Evolutionary conservation across 53 echinoderm and acorn worm species (phyloP).

Genomic region (Hippasteria phrygiana): DNA sequence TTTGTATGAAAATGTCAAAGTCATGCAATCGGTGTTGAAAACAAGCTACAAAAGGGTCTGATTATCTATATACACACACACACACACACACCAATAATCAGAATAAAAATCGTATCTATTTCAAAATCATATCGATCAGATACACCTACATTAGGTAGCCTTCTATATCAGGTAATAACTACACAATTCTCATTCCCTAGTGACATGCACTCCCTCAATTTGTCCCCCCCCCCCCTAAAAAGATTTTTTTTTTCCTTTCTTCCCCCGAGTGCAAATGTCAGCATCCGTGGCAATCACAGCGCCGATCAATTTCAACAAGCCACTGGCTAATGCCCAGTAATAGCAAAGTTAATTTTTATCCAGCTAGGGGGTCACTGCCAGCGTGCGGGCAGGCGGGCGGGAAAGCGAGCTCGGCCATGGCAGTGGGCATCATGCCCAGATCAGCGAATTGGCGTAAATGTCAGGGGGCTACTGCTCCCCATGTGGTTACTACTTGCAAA

Average conservation of each 20-base stretch:
- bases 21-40: no score
- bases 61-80: no score
- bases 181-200: neutral
- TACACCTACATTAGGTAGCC: neutral
- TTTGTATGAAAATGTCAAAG: no score
- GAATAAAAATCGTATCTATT: neutral
- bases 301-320: slow-evolving; percentile 38
- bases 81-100: no score
- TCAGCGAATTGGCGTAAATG: slow-evolving; percentile 29
- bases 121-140: neutral
- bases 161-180: neutral
- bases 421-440: neutral
- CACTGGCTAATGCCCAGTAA: slow-evolving; percentile 52
- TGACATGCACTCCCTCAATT: neutral
- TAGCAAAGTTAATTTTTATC: slow-evolving; percentile 20
- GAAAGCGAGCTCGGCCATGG: neutral
- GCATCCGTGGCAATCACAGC: slow-evolving; percentile 30
- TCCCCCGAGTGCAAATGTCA: slow-evolving; percentile 34
- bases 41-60: no score
- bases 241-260: neutral
- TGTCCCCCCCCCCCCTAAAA: no score
- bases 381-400: neutral
- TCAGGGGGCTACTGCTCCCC: slow-evolving; percentile 19
- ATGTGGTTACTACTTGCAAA: neutral
- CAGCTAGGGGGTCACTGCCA: slow-evolving; percentile 13